Evolutionary conservation across 2,797 vertebrate species (phyloP), one percentile per base, ranked within the genome.

Genomic region (Diplodus sargus): DNA sequence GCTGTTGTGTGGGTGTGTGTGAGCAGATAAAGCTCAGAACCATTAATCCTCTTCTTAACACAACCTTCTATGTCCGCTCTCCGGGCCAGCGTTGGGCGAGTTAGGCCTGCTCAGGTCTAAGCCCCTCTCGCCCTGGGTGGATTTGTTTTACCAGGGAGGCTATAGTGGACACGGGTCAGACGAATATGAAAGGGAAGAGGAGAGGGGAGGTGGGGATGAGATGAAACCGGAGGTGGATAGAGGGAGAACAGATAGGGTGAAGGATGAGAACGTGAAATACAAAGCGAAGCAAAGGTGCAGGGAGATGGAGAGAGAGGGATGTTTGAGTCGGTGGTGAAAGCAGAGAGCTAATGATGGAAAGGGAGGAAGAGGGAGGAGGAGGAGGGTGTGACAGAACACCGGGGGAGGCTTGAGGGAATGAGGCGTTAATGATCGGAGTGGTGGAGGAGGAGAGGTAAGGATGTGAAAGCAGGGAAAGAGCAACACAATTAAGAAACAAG

Each of bases 11-110:
- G 74, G 53, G 74, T 51, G 76, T 68, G 47, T 72, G 54, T 69
- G 56, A 71, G 78, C 60, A 68, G 68, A 69, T 57, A 70, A 70
- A 73, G 62, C 80, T 79, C 54, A 71, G 20, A 84, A 78, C 30
- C 42, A 28, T 85, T 89, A 88, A 91, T 91, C 89, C 79, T 79
- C 76, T 53, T 89, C 74, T 89, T 86, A 81, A 84, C 85, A 77
- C 59, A 20, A 25, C 52, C 82, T 56, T 74, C 81, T 68, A 17
- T 69, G 78, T 79, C 72, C 23, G 42, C 71, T 88, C 77, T 72
- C 78, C 47, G 54, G 68, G 75, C 70, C 75, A 61, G 53, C 57
- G 18, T 23, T 23, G 64, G 81, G 23, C 43, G 53, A 45, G 42
- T 63, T 82, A 61, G 91, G 66, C 65, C 76, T 67, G 68, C 63